Evolutionary conservation across 2,113 vertebrate genomes (phyloP).

Genomic region (Hemiprocne comata): DNA sequence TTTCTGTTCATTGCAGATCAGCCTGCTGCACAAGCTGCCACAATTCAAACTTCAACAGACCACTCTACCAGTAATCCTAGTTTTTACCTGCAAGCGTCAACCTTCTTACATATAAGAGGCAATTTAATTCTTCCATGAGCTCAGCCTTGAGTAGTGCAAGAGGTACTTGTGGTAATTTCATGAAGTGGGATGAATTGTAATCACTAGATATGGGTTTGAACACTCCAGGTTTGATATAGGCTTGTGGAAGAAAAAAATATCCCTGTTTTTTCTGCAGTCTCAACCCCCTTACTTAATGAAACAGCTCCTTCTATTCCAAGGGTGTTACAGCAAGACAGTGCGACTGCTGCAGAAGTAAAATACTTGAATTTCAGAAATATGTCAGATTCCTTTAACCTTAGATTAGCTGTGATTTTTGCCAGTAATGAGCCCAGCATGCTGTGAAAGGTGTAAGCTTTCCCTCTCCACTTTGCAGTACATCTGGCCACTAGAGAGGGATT

Average conservation of each 20-base stretch:
- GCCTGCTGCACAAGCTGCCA: neutral
- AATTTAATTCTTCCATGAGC: constrained; percentile 49
- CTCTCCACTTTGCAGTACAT: neutral
- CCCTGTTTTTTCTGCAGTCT: neutral
- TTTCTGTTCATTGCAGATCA: neutral
- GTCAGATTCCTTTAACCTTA: neutral
- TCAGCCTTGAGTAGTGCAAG: constrained; percentile 14
- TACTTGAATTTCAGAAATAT: neutral
- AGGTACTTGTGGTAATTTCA: constrained; percentile 36
- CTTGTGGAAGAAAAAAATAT: neutral
- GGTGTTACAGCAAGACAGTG: neutral
- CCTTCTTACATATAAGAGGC: constrained; percentile 25
- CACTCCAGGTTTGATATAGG: neutral
- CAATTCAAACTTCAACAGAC: neutral
- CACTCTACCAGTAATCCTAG: constrained; percentile 14
- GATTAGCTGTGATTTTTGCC: neutral
- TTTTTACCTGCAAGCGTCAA: constrained; percentile 25
- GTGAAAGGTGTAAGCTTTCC: neutral
- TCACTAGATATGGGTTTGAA: neutral
- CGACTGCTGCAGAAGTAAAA: neutral
- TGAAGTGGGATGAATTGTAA: constrained; percentile 38
- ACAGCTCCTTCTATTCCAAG: neutral
- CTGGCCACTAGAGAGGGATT: neutral
- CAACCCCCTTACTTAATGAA: neutral
- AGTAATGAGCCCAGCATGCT: neutral